These are phyloP conservation scores for Muscina levida DNA, from an alignment of 2,888 invertebrate genomes.

Conservation along the genomic window DNA sequence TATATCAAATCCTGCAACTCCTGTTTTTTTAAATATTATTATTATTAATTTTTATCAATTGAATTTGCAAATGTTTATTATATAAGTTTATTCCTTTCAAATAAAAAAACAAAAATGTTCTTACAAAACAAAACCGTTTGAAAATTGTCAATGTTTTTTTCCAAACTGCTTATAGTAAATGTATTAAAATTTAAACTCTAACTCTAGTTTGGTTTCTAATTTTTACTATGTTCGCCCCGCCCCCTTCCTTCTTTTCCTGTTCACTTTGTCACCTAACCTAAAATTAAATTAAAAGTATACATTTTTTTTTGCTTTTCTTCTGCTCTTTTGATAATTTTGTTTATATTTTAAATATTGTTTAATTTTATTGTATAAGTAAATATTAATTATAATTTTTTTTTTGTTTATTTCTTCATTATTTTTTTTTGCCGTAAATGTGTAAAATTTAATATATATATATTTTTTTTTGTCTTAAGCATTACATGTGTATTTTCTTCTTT, in stretches of 20 bases:
- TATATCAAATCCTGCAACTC: slow-evolving; percentile 25
- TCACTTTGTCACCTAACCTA: background rate
- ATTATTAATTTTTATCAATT: slow-evolving; percentile 49
- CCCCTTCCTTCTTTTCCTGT: background rate
- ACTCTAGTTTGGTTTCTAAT: slow-evolving; percentile 1
- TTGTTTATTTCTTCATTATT: background rate
- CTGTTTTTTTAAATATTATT: slow-evolving; percentile 33
- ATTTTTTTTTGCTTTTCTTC: too few relatives aligned
- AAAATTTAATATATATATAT: slow-evolving; percentile 3
- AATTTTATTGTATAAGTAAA: slow-evolving; percentile 12
- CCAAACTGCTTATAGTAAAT: too few relatives aligned
- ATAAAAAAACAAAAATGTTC: slow-evolving; percentile 21
- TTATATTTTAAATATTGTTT: slow-evolving; percentile 4
- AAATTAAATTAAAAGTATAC: background rate
- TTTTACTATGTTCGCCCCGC: background rate
- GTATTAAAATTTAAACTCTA: too few relatives aligned
- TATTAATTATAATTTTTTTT: slow-evolving; percentile 23
- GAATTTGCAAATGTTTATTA: slow-evolving; percentile 23
- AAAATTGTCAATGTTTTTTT: too few relatives aligned
- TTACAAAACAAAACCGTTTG: background rate
- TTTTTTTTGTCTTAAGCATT: slow-evolving; percentile 27
- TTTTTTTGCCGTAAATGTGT: background rate
- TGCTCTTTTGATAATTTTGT: slow-evolving; percentile 19
- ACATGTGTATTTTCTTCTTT: slow-evolving; percentile 6
- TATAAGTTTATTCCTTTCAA: slow-evolving; percentile 37